Percentiles rank a stretch among this genome's conserved stretches.
Conservation (phyloP, 2,888 invertebrate species). For the Dorcus parallelipipedus region DNA sequence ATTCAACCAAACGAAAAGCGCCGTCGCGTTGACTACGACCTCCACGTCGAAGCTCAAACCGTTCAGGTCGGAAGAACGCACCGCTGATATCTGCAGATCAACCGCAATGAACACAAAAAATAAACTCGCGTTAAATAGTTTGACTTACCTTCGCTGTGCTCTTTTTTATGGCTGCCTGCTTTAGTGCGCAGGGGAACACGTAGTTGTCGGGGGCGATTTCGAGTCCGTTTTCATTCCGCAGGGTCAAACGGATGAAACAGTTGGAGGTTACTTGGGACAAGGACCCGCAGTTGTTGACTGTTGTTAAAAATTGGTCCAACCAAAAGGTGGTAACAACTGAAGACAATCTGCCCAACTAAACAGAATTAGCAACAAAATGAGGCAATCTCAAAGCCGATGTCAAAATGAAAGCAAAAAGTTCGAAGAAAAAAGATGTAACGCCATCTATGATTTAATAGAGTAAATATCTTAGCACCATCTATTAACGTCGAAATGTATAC, state of each 20-base stretch:
- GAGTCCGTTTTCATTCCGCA: conserved; percentile 49
- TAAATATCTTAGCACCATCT: too few species aligned
- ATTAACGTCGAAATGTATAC: too few species aligned
- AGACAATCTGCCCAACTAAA: conserved; percentile 38
- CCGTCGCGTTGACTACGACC: conserved; percentile 53
- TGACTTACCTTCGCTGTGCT: conserved; percentile 56
- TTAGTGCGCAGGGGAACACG: conserved; percentile 61
- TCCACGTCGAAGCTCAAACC: conserved; percentile 40
- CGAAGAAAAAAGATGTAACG: too few species aligned
- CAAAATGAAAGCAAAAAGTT: too few species aligned
- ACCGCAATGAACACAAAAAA: too few species aligned
- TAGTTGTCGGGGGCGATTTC: conserved; percentile 62
- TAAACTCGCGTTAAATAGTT: background rate
- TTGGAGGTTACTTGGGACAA: conserved; percentile 36
- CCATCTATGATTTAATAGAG: too few species aligned
- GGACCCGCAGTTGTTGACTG: conserved; percentile 38
- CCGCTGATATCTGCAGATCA: conserved; percentile 2
- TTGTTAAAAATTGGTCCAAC: conserved; percentile 38
- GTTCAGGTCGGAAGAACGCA: conserved; percentile 22
- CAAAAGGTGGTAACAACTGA: conserved; percentile 26
- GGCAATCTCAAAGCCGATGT: too few species aligned
- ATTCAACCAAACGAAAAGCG: conserved; percentile 71
- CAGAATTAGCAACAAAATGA: conserved; percentile 6
- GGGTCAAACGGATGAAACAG: conserved; percentile 50
- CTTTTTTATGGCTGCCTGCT: conserved; percentile 50